phyloP scores from a whole-genome alignment of 2,797 vertebrate genomes.

The Acipenser oxyrinchus region DNA sequence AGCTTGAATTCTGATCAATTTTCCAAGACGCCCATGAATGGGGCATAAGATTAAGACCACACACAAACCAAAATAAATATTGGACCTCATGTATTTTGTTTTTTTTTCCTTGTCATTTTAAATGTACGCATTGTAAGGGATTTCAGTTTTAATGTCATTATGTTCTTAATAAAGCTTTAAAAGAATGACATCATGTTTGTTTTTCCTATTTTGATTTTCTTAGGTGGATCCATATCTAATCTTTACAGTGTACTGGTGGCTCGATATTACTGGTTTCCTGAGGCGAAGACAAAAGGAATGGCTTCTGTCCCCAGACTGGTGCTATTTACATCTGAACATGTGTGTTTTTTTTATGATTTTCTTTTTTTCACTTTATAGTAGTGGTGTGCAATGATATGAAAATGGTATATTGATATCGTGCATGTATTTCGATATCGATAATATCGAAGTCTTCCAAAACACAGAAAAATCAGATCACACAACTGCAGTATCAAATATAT shows the following conservation, averaged over 20 bases:
- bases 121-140: not conserved
- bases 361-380: too few relatives aligned
- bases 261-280: constrained; percentile 53
- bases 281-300: constrained; percentile 61
- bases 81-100: not conserved
- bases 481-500: too few relatives aligned
- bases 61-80: not conserved
- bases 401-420: too few relatives aligned
- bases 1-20: too few relatives aligned
- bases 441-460: too few relatives aligned
- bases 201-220: not conserved
- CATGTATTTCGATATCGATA: too few relatives aligned
- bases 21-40: too few relatives aligned
- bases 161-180: constrained; percentile 1
- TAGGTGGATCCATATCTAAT: constrained; percentile 61
- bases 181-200: not conserved
- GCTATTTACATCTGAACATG: constrained; percentile 60
- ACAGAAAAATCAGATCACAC: too few relatives aligned
- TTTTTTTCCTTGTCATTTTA: constrained; percentile 1
- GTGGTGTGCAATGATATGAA: too few relatives aligned
- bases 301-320: constrained; percentile 41
- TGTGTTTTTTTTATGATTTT: constrained; percentile 14
- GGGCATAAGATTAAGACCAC: too few relatives aligned
- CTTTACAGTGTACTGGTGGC: constrained; percentile 57
- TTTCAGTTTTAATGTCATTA: not conserved